phyloP scores from a whole-genome alignment of 2,888 invertebrate species.

The Portevinia maculata region DNA sequence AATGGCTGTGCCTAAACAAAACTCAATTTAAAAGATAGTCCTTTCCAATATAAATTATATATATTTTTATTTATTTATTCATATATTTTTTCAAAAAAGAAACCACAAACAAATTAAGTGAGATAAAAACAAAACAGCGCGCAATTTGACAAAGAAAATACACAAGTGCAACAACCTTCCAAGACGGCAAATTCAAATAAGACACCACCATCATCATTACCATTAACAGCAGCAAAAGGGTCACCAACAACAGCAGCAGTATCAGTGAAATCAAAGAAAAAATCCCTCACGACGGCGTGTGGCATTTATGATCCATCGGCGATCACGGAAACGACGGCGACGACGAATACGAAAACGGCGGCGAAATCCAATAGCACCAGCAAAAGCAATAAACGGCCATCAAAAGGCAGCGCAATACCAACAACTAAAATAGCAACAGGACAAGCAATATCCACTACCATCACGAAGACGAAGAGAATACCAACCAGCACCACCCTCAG shows the following conservation, averaged over 20 bases:
- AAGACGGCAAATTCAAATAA: conserved; percentile 72
- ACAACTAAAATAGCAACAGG: conserved; percentile 75
- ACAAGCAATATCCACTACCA: conserved; percentile 48
- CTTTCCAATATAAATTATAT: too few species aligned
- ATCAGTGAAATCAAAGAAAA: conserved; percentile 63
- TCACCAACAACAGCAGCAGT: conserved; percentile 57
- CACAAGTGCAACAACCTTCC: conserved; percentile 28
- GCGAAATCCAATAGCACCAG: conserved; percentile 56
- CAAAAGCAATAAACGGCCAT: conserved; percentile 69
- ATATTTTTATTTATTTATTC: too few species aligned
- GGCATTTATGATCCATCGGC: conserved; percentile 76
- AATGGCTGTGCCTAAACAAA: too few species aligned
- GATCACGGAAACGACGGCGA: conserved; percentile 72
- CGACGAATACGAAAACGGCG: conserved; percentile 72
- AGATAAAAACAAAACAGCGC: conserved; percentile 3
- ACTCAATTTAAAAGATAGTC: too few species aligned
- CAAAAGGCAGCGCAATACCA: conserved; percentile 74
- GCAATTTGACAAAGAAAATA: conserved; percentile 1
- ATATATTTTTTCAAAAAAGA: conserved; percentile 18
- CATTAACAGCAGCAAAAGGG: conserved; percentile 43
- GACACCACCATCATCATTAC: conserved; percentile 69
- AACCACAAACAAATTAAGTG: conserved; percentile 52
- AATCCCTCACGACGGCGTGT: conserved; percentile 75
- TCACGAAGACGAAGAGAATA: conserved; percentile 75
- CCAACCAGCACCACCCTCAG: conserved; percentile 82